Percentiles rank a stretch among this genome's conserved stretches.
Conservation (phyloP, 2,888 invertebrate genomes). For the Campoletis raptor region DNA sequence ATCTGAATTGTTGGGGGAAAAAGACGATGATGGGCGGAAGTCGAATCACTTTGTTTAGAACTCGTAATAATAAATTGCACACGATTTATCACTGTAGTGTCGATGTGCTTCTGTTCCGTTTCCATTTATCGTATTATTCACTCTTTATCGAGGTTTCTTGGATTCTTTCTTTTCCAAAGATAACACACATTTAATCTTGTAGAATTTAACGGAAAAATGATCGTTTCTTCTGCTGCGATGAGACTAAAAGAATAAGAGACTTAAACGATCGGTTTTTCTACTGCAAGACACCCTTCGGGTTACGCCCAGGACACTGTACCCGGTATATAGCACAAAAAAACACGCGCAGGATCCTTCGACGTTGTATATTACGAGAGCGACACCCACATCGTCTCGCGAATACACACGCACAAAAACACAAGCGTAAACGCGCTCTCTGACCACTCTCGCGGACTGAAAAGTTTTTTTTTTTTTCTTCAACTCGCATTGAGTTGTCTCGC, state of each 20-base stretch:
- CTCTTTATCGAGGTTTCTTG: neutral
- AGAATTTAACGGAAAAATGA: slow-evolving; percentile 3
- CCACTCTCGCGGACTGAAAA: slow-evolving; percentile 50
- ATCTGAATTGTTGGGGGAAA: neutral
- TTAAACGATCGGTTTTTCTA: slow-evolving; percentile 28
- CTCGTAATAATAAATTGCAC: neutral
- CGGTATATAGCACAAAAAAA: slow-evolving; percentile 58
- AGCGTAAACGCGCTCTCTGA: slow-evolving; percentile 31
- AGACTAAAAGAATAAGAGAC: neutral
- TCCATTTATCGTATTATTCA: slow-evolving; percentile 1
- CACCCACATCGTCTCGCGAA: slow-evolving; percentile 52
- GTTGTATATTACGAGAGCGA: slow-evolving; percentile 50
- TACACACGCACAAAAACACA: slow-evolving; percentile 37
- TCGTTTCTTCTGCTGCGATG: slow-evolving; percentile 9
- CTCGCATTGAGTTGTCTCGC: slow-evolving; percentile 77
- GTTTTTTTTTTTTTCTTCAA: slow-evolving; percentile 52
- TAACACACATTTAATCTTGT: neutral
- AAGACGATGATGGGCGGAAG: neutral
- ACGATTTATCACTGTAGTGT: neutral
- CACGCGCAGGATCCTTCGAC: slow-evolving; percentile 47
- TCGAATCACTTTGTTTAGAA: neutral
- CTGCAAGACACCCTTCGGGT: slow-evolving; percentile 58
- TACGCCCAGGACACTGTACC: slow-evolving; percentile 68
- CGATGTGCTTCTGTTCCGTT: neutral
- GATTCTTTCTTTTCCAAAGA: neutral